Evolutionary conservation across 1,140 invertebrate genomes (phyloP).

Genomic region (Brachionus asplanchnoidis): DNA sequence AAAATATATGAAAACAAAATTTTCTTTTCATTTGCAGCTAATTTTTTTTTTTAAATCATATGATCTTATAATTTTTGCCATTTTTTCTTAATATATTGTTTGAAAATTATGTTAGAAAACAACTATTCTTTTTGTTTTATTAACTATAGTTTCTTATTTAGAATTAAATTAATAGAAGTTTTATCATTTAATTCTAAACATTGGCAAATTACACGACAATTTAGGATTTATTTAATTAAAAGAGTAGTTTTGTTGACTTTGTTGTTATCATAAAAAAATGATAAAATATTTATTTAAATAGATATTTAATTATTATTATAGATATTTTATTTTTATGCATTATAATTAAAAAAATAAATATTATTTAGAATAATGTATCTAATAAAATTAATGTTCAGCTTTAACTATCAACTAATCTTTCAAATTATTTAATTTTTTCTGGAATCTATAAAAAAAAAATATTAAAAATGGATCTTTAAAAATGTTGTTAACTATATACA

Average conservation of each 20-base stretch:
- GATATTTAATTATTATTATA: not conserved
- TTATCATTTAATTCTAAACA: not conserved
- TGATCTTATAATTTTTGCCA: not conserved
- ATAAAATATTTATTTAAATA: not conserved
- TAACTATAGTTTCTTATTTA: not conserved
- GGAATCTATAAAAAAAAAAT: too few relatives aligned
- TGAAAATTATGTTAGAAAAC: not conserved
- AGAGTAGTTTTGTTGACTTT: not conserved
- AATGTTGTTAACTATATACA: too few relatives aligned
- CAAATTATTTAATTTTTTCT: too few relatives aligned
- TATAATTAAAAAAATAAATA: too few relatives aligned
- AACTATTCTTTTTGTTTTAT: not conserved
- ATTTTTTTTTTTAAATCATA: not conserved
- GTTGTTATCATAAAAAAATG: not conserved
- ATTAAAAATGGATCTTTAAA: too few relatives aligned
- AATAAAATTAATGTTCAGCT: too few relatives aligned
- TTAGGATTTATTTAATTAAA: not conserved
- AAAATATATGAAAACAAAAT: not conserved
- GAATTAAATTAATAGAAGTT: not conserved
- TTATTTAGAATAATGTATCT: too few relatives aligned
- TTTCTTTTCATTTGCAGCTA: constrained; percentile 15
- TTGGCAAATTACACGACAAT: not conserved
- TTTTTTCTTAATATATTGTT: not conserved
- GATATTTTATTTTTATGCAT: not conserved
- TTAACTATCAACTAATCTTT: too few relatives aligned